A percentile compares a stretch with the other conserved stretches of the same genome.
Conservation (phyloP, 2,113 vertebrate species). For the Limanda limanda region DNA sequence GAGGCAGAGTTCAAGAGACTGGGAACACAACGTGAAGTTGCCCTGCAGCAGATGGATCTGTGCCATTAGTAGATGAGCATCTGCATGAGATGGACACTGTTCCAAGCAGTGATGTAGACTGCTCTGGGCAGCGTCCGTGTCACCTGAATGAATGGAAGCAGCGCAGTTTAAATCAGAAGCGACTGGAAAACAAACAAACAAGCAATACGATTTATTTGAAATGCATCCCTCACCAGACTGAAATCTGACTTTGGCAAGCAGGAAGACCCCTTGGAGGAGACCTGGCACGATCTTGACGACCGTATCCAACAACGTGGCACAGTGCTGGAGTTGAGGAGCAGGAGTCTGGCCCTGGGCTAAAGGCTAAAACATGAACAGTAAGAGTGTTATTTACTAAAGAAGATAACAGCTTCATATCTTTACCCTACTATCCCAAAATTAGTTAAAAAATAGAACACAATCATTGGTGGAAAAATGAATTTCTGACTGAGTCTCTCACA, state of each 20-base stretch:
- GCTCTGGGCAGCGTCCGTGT: constrained; percentile 87
- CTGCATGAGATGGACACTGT: constrained; percentile 89
- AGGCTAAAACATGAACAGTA: constrained; percentile 78
- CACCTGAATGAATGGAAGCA: constrained; percentile 56
- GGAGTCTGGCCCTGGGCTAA: constrained; percentile 85
- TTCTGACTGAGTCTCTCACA: not conserved
- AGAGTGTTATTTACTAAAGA: not conserved
- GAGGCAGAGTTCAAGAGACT: constrained; percentile 94
- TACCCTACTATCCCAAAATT: not conserved
- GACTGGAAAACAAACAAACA: constrained; percentile 4
- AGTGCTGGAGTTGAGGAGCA: constrained; percentile 88
- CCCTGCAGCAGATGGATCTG: constrained; percentile 93
- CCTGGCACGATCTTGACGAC: constrained; percentile 92
- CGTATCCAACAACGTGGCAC: constrained; percentile 89
- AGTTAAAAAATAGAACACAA: constrained; percentile 11
- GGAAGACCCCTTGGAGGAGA: constrained; percentile 89
- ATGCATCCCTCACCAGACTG: constrained; percentile 85
- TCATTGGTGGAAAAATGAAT: not conserved
- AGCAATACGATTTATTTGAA: not conserved
- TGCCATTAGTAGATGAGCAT: constrained; percentile 94
- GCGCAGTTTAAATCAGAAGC: not conserved
- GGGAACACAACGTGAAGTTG: constrained; percentile 88
- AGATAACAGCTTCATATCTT: not conserved
- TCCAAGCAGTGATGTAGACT: constrained; percentile 90
- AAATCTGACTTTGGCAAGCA: constrained; percentile 93